phyloP scores from a whole-genome alignment of 2,888 invertebrate genomes.

The Pyrgus malvae region DNA sequence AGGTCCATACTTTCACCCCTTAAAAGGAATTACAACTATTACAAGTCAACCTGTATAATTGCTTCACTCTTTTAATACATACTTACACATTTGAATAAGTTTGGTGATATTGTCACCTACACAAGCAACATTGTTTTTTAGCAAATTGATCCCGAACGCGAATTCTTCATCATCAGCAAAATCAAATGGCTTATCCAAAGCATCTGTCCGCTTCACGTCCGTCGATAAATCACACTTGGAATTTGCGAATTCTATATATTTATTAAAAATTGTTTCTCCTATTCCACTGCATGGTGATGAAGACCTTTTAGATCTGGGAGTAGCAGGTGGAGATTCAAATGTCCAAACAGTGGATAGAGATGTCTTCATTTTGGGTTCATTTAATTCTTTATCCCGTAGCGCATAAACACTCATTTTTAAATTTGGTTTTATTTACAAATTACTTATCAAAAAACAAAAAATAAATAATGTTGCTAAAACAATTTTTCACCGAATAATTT shows the following conservation, averaged over 20 bases:
- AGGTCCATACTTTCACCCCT: too few species aligned
- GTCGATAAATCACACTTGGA: conserved; percentile 58
- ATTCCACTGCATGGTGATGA: conserved; percentile 46
- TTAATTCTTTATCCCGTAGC: conserved; percentile 44
- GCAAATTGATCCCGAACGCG: conserved; percentile 68
- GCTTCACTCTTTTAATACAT: not conserved
- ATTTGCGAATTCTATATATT: conserved; percentile 61
- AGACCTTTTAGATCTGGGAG: conserved; percentile 55
- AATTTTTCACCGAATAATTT: not conserved
- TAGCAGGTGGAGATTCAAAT: conserved; percentile 42
- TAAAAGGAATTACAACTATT: too few species aligned
- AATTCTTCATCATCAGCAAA: conserved; percentile 72
- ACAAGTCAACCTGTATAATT: too few species aligned
- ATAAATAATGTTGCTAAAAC: not conserved
- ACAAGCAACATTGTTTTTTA: conserved; percentile 73
- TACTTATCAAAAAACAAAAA: not conserved
- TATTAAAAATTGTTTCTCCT: conserved; percentile 58
- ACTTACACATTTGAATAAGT: conserved; percentile 69
- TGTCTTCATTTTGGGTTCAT: conserved; percentile 43
- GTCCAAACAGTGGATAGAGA: conserved; percentile 49
- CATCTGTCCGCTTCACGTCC: conserved; percentile 52
- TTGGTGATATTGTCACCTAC: conserved; percentile 69
- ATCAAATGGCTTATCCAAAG: conserved; percentile 64
- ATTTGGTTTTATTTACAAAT: conserved; percentile 20
- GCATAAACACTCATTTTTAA: conserved; percentile 52